A percentile compares a stretch with the other conserved stretches of the same genome.
These are phyloP conservation scores for Cardiocondyla obscurior DNA, from an alignment of 1,140 invertebrate genomes.

Conservation along the genomic window DNA sequence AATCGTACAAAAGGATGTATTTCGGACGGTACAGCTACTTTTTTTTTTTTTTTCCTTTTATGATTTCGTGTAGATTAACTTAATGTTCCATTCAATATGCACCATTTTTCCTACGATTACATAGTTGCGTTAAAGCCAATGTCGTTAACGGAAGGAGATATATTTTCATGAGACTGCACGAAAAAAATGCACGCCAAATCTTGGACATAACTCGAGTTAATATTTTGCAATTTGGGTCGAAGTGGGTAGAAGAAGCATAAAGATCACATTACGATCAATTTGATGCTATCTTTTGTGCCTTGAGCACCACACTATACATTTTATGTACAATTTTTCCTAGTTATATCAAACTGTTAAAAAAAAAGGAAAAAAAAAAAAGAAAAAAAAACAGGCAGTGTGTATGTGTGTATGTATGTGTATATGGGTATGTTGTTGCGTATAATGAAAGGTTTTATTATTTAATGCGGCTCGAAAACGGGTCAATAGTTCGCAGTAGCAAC, in stretches of 20 bases:
- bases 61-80: not conserved
- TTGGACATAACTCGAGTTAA: not conserved
- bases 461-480: not conserved
- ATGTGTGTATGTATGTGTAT: too few species aligned
- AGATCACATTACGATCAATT: not conserved
- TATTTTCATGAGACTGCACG: not conserved
- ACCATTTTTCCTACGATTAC: not conserved
- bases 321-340: not conserved
- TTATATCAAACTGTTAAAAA: not conserved
- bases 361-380: too few species aligned
- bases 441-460: not conserved
- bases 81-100: not conserved
- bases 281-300: not conserved
- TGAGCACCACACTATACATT: not conserved
- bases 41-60: too few species aligned
- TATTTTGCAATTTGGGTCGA: not conserved
- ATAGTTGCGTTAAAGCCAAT: not conserved
- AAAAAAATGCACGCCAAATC: not conserved
- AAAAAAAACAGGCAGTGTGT: too few species aligned
- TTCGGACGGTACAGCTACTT: conserved; percentile 7
- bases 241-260: not conserved
- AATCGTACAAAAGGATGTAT: not conserved
- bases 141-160: not conserved
- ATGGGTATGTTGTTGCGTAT: too few species aligned
- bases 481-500: conserved; percentile 34